Evolutionary conservation across 2,888 invertebrate genomes (phyloP), one percentile per base, ranked within the genome.

Genomic region (Ceratothoa steindachneri): DNA sequence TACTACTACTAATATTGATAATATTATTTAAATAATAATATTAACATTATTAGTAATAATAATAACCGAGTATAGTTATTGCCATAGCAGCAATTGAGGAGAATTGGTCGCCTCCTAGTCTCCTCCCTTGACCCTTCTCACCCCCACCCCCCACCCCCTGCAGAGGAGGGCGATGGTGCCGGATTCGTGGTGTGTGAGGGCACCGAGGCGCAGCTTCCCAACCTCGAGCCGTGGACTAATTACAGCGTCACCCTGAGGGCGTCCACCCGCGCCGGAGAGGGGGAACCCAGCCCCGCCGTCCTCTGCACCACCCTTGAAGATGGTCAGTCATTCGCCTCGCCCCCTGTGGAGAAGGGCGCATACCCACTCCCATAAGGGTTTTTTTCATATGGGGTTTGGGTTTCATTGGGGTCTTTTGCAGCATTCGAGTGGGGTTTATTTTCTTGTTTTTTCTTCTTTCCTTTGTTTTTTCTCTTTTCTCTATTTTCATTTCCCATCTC

Each of bases 171-270:
- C 1, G 75, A 75, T n/a, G 41, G 73, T 15, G 28, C 51, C 3
- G 71, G 67, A 27, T 53, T 74, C 15, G 66, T 74, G 41, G 72
- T 66, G 15, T 69, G 55, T 0, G 74, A 67, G 3, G 71, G 69
- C n/a, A 67, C 70, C 22, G n/a, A 41, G 41, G 72, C 71, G 1
- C 31, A 29, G 22, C 66, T 52, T 7, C 55, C 64, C 1, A 69
- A 55, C 0, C 82, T 85, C 30, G 81, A 83, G 75, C 83, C 83
- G 68, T 84, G 81, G 81, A 84, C 84, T 27, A 85, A 85, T 82
- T 85, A 85, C 82, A 84, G 84, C 74, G 81, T 85, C 12, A 83
- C 83, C 80, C 84, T 85, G 3, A 80, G 84, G 71, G 85, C 85
- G 24, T 84, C 82, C 79, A 85, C 85, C 1, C 80, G 84, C 27